Conservation (phyloP, 1,140 invertebrate genomes). For the Cotesia vestalis region DNA sequence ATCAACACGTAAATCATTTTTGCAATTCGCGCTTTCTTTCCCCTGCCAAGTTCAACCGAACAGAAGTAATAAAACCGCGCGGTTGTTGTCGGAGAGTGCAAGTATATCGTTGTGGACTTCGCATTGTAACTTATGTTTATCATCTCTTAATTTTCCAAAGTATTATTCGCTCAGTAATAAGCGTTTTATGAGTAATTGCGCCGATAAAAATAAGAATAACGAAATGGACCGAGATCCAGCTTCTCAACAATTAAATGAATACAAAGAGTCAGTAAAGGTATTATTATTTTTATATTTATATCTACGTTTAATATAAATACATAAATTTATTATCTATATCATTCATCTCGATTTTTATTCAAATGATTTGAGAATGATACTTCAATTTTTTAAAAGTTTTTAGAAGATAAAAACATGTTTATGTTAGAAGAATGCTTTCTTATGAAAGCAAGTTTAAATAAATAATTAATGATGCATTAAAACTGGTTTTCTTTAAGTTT, state of each 20-base stretch:
- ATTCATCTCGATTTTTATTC: no score
- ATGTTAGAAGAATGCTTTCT: no score
- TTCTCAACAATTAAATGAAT: constrained; percentile 75
- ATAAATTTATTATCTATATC: no score
- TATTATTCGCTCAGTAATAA: neutral
- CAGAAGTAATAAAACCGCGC: constrained; percentile 44
- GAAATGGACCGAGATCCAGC: constrained; percentile 69
- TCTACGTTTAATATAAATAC: neutral
- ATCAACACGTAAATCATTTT: neutral
- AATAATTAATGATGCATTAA: no score
- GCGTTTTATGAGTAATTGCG: neutral
- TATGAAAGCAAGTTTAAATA: no score
- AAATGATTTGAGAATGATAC: no score
- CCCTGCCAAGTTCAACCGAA: constrained; percentile 19
- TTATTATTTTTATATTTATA: neutral
- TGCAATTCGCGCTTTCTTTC: constrained; percentile 10
- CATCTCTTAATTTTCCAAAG: neutral
- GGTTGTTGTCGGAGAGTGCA: constrained; percentile 17
- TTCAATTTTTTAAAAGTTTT: no score
- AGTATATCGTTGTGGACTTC: constrained; percentile 35
- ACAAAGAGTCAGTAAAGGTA: constrained; percentile 73
- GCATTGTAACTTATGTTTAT: neutral
- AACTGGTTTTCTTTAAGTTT: no score
- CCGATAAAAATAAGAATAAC: neutral
- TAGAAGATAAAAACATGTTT: no score